Evolutionary conservation across 2,797 vertebrate genomes (phyloP).

Genomic region (Paguma larvata): DNA sequence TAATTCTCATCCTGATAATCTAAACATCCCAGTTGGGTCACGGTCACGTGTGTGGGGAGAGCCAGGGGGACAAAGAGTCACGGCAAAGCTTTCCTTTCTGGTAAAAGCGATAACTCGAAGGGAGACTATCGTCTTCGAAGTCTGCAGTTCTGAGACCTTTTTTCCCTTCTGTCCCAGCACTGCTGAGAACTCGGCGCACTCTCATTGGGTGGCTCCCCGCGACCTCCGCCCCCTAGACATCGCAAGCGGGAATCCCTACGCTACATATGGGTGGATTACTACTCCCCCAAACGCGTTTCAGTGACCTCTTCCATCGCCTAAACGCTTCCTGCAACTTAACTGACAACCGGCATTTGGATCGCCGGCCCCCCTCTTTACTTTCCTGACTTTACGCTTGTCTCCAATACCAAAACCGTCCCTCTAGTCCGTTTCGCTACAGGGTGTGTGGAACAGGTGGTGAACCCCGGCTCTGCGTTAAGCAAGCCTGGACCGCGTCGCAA

Average conservation of each 20-base stretch:
- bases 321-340: not conserved
- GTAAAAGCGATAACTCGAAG: not conserved
- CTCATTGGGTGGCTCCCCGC: not conserved
- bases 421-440: not conserved
- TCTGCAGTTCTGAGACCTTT: not conserved
- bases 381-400: not conserved
- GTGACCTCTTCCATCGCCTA: not conserved
- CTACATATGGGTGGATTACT: not conserved
- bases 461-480: not conserved
- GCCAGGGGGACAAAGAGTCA: not conserved
- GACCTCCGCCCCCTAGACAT: not conserved
- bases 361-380: not conserved
- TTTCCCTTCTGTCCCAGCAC: not conserved
- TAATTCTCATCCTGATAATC: slow-evolving; percentile 2
- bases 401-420: not conserved
- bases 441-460: not conserved
- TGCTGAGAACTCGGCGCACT: not conserved
- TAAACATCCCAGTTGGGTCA: not conserved
- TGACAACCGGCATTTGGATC: not conserved
- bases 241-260: not conserved
- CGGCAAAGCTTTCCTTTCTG: not conserved
- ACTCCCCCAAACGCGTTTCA: not conserved
- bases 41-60: too few relatives aligned
- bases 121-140: not conserved
- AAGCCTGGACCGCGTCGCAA: not conserved